Conservation (phyloP, 2,888 invertebrate species). For the Ligdia adustata region DNA sequence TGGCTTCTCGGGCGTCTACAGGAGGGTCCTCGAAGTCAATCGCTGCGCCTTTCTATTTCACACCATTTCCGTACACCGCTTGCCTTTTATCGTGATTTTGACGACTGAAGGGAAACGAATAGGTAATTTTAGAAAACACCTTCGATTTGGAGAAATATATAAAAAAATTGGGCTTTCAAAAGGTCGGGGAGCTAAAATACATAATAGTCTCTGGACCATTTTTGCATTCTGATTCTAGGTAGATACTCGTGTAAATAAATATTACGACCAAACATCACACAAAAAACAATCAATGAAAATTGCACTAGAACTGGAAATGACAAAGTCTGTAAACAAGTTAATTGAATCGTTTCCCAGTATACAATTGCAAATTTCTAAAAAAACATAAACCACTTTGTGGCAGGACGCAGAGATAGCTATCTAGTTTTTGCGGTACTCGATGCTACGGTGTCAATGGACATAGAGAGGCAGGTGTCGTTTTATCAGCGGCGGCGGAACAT, state of each 20-base stretch:
- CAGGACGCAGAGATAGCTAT: constrained; percentile 26
- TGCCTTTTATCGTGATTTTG: constrained; percentile 47
- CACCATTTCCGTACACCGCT: constrained; percentile 37
- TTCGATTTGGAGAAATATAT: constrained; percentile 37
- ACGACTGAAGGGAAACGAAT: constrained; percentile 38
- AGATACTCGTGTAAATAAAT: no score
- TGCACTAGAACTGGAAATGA: background rate
- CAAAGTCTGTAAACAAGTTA: background rate
- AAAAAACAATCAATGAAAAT: no score
- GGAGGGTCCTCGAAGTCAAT: constrained; percentile 48
- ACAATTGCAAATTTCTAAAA: constrained; percentile 7
- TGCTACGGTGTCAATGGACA: constrained; percentile 43
- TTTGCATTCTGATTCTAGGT: no score
- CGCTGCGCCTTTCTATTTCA: constrained; percentile 41
- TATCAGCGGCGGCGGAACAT: constrained; percentile 67
- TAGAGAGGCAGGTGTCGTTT: constrained; percentile 64
- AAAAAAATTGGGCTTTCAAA: no score
- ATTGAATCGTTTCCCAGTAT: constrained; percentile 2
- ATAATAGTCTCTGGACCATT: no score
- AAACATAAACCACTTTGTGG: constrained; percentile 1
- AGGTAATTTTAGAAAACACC: constrained; percentile 33
- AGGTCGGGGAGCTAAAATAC: no score
- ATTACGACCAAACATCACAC: no score
- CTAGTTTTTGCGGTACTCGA: constrained; percentile 30
- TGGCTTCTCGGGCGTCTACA: constrained; percentile 42